These are phyloP conservation scores for Clarias gariepinus DNA, from an alignment of 2,113 vertebrate species.

Conservation along the genomic window DNA sequence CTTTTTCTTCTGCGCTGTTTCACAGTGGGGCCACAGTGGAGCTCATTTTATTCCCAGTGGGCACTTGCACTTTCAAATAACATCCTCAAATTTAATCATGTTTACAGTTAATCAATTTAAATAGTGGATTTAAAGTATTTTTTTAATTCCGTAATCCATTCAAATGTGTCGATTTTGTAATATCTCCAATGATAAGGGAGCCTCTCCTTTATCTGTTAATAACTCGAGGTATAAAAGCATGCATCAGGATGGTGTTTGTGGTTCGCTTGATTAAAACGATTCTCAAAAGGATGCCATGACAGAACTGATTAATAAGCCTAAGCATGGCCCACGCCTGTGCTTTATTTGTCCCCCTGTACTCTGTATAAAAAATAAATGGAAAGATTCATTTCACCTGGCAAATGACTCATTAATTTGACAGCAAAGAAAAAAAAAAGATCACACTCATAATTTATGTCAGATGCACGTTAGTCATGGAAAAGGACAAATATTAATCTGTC, in stretches of 20 bases:
- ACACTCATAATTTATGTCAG: slow-evolving; percentile 75
- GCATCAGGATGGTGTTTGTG: slow-evolving; percentile 38
- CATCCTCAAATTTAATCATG: slow-evolving; percentile 99
- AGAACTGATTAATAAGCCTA: slow-evolving; percentile 38
- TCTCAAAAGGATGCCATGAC: slow-evolving; percentile 34
- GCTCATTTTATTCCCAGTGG: slow-evolving; percentile 99
- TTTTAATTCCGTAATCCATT: slow-evolving; percentile 72
- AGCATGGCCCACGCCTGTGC: not conserved
- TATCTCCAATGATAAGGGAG: slow-evolving; percentile 62
- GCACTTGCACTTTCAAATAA: slow-evolving; percentile 99
- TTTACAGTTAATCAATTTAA: slow-evolving; percentile 99
- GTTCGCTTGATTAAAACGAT: slow-evolving; percentile 36
- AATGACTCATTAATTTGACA: slow-evolving; percentile 82
- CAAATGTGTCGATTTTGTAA: slow-evolving; percentile 62
- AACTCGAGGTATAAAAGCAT: slow-evolving; percentile 52
- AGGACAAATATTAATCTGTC: slow-evolving; percentile 58
- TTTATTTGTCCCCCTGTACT: slow-evolving; percentile 32
- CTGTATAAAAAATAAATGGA: slow-evolving; percentile 58
- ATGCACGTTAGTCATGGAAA: slow-evolving; percentile 81
- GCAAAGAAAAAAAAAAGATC: slow-evolving; percentile 74
- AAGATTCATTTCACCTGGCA: slow-evolving; percentile 63
- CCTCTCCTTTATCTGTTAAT: slow-evolving; percentile 56
- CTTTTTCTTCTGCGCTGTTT: slow-evolving; percentile 85
- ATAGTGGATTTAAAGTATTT: slow-evolving; percentile 88
- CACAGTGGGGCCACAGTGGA: slow-evolving; percentile 94